Percentiles rank a stretch among this genome's conserved stretches.
Conservation (phyloP, 2,797 vertebrate genomes). For the Staurois parvus region DNA sequence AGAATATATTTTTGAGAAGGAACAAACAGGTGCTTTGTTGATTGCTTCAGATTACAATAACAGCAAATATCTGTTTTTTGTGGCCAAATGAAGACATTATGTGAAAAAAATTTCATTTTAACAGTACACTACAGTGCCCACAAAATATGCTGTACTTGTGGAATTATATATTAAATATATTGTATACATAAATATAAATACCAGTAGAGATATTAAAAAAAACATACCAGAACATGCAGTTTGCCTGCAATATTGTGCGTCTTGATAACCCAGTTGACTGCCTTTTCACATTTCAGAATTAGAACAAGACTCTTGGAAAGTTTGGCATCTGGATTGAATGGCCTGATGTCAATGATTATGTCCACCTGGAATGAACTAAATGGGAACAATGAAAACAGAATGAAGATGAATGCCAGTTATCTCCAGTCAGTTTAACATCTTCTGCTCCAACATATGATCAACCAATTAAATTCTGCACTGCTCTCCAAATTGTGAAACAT, state of each 20-base stretch:
- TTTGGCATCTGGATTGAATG: conserved; percentile 76
- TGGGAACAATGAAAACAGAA: conserved; percentile 74
- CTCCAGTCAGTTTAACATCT: conserved; percentile 78
- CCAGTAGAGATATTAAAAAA: too few relatives aligned
- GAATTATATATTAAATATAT: too few relatives aligned
- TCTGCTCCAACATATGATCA: conserved; percentile 86
- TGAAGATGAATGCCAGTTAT: conserved; percentile 73
- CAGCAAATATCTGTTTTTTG: too few relatives aligned
- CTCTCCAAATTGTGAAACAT: conserved; percentile 83
- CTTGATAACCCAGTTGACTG: conserved; percentile 97
- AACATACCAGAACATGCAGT: conserved; percentile 89
- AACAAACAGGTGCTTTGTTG: too few relatives aligned
- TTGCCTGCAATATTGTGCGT: conserved; percentile 83
- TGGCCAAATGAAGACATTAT: too few relatives aligned
- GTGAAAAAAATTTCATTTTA: too few relatives aligned
- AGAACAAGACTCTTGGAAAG: conserved; percentile 84
- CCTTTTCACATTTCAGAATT: conserved; percentile 90
- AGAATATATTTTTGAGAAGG: too few relatives aligned
- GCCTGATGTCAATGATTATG: conserved; percentile 90
- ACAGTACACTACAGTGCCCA: too few relatives aligned
- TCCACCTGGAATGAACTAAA: conserved; percentile 95
- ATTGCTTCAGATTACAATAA: too few relatives aligned
- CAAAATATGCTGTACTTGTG: too few relatives aligned
- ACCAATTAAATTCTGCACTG: conserved; percentile 88
- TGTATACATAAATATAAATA: too few relatives aligned